These are phyloP conservation scores for Grammomys dolichurus DNA, from an alignment of 2,113 vertebrate genomes.

Conservation along the genomic window DNA sequence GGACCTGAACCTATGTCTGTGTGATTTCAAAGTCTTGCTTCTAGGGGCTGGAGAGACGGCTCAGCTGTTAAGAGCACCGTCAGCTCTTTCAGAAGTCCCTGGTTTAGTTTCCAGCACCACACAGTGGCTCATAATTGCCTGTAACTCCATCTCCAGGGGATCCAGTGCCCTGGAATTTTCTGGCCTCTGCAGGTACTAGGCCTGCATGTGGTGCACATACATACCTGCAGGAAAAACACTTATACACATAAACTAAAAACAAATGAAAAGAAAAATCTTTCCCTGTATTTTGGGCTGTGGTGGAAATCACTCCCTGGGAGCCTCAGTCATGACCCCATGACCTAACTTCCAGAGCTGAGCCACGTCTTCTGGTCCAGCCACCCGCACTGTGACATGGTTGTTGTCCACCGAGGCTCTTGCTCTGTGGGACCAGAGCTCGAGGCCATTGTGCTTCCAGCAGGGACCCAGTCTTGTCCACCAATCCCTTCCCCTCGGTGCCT, in stretches of 20 bases:
- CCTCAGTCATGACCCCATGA: no score
- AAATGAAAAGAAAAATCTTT: neutral
- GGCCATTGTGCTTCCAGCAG: neutral
- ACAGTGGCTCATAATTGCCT: neutral
- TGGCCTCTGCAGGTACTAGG: neutral
- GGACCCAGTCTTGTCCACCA: neutral
- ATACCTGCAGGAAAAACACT: neutral
- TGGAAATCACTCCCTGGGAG: neutral
- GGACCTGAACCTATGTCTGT: neutral
- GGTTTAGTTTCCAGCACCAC: neutral
- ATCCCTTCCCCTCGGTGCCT: neutral
- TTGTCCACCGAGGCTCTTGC: neutral
- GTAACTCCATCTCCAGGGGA: neutral
- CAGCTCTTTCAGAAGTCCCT: neutral
- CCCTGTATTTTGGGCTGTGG: neutral
- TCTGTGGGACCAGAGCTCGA: neutral
- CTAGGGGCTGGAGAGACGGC: neutral
- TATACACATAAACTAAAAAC: neutral
- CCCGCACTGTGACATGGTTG: neutral
- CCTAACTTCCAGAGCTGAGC: neutral
- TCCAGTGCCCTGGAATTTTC: neutral
- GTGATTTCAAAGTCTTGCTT: neutral
- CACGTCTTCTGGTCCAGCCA: neutral
- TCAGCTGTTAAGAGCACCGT: neutral
- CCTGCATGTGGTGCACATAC: neutral